Conservation (phyloP, 1,140 invertebrate genomes). For the Drosophila insularis region DNA sequence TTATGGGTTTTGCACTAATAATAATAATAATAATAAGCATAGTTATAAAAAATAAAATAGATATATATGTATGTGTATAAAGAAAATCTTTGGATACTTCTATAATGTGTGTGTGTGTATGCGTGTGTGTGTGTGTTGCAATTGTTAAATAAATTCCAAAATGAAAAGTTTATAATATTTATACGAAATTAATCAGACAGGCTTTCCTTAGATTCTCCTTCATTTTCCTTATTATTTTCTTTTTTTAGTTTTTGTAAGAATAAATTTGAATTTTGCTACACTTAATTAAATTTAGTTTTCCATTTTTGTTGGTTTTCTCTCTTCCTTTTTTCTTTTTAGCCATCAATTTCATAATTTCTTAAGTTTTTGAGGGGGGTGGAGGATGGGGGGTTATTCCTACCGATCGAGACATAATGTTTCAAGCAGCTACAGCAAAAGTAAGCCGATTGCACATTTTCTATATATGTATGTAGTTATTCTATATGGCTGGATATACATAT, state of each 20-base stretch:
- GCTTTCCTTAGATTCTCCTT: neutral
- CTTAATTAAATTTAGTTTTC: constrained; percentile 1
- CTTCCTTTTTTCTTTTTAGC: neutral
- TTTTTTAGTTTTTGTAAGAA: neutral
- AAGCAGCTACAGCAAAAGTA: neutral
- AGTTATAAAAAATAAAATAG: neutral
- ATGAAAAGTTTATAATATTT: neutral
- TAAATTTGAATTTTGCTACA: constrained; percentile 2
- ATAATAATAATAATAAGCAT: constrained; percentile 1
- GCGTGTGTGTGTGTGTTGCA: constrained; percentile 1
- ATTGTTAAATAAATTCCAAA: constrained; percentile 6
- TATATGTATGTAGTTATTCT: constrained; percentile 5
- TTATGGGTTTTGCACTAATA: neutral
- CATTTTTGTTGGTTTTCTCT: neutral
- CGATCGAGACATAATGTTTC: neutral
- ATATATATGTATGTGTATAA: constrained; percentile 1
- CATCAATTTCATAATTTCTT: neutral
- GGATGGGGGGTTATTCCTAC: neutral
- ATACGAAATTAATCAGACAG: neutral
- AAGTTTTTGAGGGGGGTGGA: neutral
- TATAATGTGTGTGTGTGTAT: neutral
- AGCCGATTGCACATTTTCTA: neutral
- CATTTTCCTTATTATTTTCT: neutral
- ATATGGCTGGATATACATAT: neutral
- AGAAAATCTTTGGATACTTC: constrained; percentile 1